phyloP scores from a whole-genome alignment of 1,140 invertebrate genomes.

The Brachystomella parvula region DNA sequence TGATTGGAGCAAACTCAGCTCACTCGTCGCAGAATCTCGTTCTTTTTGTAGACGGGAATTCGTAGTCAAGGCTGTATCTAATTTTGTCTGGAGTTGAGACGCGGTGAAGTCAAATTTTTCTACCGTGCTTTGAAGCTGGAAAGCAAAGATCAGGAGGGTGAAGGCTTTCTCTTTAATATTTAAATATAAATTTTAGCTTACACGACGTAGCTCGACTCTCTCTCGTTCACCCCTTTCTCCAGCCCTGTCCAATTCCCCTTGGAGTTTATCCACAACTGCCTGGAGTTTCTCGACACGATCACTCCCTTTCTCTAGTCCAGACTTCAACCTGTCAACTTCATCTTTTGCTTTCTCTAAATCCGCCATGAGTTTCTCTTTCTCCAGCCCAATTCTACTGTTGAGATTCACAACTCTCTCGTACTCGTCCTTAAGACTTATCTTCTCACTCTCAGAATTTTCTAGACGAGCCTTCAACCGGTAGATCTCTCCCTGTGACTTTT shows the following conservation, averaged over 20 bases:
- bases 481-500: slow-evolving; percentile 89
- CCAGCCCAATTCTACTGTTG: slow-evolving; percentile 70
- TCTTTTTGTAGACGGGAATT: slow-evolving; percentile 6
- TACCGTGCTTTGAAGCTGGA: not conserved
- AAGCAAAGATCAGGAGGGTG: too few species aligned
- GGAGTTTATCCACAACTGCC: slow-evolving; percentile 73
- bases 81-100: slow-evolving; percentile 62
- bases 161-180: not conserved
- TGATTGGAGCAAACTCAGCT: not conserved
- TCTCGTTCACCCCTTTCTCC: slow-evolving; percentile 77
- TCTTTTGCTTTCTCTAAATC: slow-evolving; percentile 83
- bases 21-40: not conserved
- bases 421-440: slow-evolving; percentile 83
- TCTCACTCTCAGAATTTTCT: slow-evolving; percentile 88
- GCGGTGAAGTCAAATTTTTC: not conserved
- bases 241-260: slow-evolving; percentile 80
- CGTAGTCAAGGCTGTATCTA: slow-evolving; percentile 73
- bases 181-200: slow-evolving; percentile 41
- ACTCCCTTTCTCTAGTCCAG: slow-evolving; percentile 78
- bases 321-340: slow-evolving; percentile 79
- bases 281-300: slow-evolving; percentile 83
- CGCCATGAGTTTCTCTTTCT: slow-evolving; percentile 72
- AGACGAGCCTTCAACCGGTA: slow-evolving; percentile 85
- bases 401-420: slow-evolving; percentile 67
- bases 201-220: slow-evolving; percentile 67